Base-by-base conservation (phyloP, 2,797 vertebrate genomes). In the Mionectes olivaceus region DNA sequence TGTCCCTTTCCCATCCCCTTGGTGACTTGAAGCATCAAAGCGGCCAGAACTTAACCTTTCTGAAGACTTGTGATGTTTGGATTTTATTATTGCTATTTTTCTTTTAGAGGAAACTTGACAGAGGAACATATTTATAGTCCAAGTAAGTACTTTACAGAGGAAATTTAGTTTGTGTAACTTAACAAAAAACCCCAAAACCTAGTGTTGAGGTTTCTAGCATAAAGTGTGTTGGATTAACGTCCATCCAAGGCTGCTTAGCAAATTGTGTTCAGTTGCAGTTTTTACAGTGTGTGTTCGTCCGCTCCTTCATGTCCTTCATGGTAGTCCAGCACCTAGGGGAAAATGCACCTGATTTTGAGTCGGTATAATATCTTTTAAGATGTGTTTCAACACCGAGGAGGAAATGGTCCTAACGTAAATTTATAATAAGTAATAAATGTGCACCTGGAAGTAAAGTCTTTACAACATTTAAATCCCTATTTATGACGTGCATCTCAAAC, bases 71-170 rank as follows among this genome's bases (percentile, higher is more conserved):
- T 25, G 89, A 96, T 94, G 95, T 95, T 96, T 94, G 94, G 95
- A 92, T 75, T 83, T 93, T 95, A 89, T 93, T 90, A 94, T 87
- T 93, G 94, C 89, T 96, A 86, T 74, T 90, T 97, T 96, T 95
- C 87, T 93, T 92, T 89, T 93, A 94, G 95, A 97, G 97, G 96
- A 97, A 98, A 96, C 96, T 96, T 98, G 96, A 97, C 96, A 96
- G 97, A 97, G 94, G 97, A 97, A 84, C 96, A 67, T 95, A 97
- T 98, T 97, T 97, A 90, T 95, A 95, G 93, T 93, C 94, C 97
- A 97, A 97, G 97, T 98, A 98, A 98, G 98, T 98, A 97, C 95
- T 97, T 96, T 95, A 95, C 96, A 88, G 95, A 96, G 97, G 94
- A 96, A 97, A 97, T 94, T 83, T 95, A 93, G 82, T 96, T 95